Conservation (phyloP, 2,113 vertebrate species). For the Anoplopoma fimbria region DNA sequence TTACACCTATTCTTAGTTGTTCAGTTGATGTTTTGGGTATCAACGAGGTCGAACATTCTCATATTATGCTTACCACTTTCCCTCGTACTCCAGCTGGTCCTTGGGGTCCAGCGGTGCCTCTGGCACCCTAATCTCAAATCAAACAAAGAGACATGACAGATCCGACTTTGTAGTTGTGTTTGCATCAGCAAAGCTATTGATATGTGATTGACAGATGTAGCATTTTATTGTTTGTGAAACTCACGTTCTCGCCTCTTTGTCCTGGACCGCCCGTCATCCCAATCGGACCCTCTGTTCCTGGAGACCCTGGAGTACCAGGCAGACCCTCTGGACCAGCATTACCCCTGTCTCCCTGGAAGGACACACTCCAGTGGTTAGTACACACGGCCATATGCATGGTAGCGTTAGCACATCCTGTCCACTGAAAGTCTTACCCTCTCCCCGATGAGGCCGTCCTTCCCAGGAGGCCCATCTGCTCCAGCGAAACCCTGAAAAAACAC, state of each 20-base stretch:
- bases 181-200: background rate
- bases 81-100: constrained; percentile 89
- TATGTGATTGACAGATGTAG: background rate
- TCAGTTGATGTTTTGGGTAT: background rate
- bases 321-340: constrained; percentile 91
- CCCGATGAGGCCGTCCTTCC: constrained; percentile 92
- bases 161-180: background rate
- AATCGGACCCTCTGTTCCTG: constrained; percentile 92
- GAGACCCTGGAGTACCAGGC: constrained; percentile 87
- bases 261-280: constrained; percentile 91
- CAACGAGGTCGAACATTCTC: background rate
- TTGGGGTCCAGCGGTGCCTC: constrained; percentile 86
- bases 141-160: background rate
- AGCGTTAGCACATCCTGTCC: background rate
- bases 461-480: constrained; percentile 92
- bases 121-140: constrained; percentile 85
- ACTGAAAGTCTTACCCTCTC: constrained; percentile 86
- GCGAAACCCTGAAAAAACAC: constrained; percentile 86
- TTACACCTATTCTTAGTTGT: background rate
- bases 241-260: constrained; percentile 89
- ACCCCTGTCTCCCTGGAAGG: constrained; percentile 91
- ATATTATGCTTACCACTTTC: constrained; percentile 86
- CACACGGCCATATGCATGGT: background rate
- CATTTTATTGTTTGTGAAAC: constrained; percentile 41
- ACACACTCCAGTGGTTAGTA: background rate